These are phyloP conservation scores for Catonia carolina DNA, from an alignment of 2,888 invertebrate genomes.

Conservation along the genomic window DNA sequence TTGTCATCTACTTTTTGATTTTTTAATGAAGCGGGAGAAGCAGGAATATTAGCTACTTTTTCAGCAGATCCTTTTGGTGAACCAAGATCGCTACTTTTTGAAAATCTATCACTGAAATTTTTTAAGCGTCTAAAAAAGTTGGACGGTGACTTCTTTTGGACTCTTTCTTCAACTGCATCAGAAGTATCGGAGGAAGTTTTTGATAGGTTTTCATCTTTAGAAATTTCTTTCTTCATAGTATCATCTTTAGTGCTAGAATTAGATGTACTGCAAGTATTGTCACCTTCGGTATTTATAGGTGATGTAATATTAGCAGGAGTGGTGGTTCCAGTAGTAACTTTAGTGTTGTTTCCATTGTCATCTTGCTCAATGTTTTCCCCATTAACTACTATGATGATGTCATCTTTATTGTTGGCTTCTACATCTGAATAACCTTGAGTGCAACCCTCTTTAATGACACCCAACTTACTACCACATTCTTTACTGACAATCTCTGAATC, in stretches of 20 bases:
- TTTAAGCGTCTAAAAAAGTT: slow-evolving; percentile 22
- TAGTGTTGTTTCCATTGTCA: slow-evolving; percentile 2
- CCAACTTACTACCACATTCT: slow-evolving; percentile 1
- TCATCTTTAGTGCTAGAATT: background rate
- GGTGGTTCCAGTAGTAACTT: too few relatives aligned
- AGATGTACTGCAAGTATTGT: too few relatives aligned
- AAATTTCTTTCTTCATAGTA: background rate
- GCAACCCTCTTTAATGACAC: slow-evolving; percentile 25
- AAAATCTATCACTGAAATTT: slow-evolving; percentile 22
- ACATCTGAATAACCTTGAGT: slow-evolving; percentile 19
- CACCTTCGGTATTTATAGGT: too few relatives aligned
- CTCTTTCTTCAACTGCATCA: slow-evolving; percentile 16
- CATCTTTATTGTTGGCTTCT: slow-evolving; percentile 17
- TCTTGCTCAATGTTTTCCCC: slow-evolving; percentile 4
- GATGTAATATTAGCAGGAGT: too few relatives aligned
- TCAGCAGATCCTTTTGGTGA: slow-evolving; percentile 22
- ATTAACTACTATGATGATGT: slow-evolving; percentile 20
- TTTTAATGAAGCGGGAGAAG: slow-evolving; percentile 24
- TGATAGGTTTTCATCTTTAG: slow-evolving; percentile 9
- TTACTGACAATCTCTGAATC: background rate
- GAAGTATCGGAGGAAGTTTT: slow-evolving; percentile 10
- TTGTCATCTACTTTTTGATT: slow-evolving; percentile 21
- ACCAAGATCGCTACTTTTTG: slow-evolving; percentile 22
- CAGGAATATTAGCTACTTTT: slow-evolving; percentile 17
- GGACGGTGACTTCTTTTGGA: slow-evolving; percentile 23